A percentile compares a stretch with the other conserved stretches of the same genome.
Conservation (phyloP, 2,797 vertebrate genomes). For the Distichodus sexfasciatus region DNA sequence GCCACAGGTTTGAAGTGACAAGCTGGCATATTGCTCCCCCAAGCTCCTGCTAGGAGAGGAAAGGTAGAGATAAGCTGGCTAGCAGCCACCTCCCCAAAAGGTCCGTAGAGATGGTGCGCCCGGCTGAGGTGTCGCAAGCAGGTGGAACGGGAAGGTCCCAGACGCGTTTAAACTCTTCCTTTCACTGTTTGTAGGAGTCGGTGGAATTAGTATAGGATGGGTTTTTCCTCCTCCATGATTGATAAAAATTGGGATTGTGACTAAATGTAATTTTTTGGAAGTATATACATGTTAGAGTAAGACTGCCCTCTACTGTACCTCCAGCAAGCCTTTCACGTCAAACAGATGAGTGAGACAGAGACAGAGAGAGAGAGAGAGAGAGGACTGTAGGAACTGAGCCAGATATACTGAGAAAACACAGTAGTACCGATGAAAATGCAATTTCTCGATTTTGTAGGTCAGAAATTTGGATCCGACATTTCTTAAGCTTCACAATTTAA, state of each 20-base stretch:
- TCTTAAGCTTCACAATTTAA: background rate
- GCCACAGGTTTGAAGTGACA: constrained; percentile 46
- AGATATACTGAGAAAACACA: background rate
- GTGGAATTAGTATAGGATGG: too few species aligned
- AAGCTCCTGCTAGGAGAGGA: constrained; percentile 37
- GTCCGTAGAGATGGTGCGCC: constrained; percentile 5
- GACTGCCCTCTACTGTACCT: constrained; percentile 72
- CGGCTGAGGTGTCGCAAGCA: background rate
- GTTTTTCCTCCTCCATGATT: too few species aligned
- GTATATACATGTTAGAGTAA: constrained; percentile 53
- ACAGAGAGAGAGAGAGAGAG: background rate
- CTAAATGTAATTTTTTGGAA: constrained; percentile 12
- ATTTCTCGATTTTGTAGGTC: background rate
- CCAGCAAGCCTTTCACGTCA: background rate
- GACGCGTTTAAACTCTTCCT: too few species aligned
- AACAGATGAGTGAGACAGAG: background rate
- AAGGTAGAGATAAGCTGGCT: constrained; percentile 46
- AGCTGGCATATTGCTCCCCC: constrained; percentile 38
- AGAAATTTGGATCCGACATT: background rate
- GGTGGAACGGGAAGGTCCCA: too few species aligned
- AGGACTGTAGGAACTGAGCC: background rate
- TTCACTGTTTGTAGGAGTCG: too few species aligned
- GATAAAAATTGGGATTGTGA: too few species aligned
- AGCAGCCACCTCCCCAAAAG: constrained; percentile 32
- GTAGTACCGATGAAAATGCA: background rate